phyloP scores from a whole-genome alignment of 2,888 invertebrate species.

The Eremobia ochroleuca region DNA sequence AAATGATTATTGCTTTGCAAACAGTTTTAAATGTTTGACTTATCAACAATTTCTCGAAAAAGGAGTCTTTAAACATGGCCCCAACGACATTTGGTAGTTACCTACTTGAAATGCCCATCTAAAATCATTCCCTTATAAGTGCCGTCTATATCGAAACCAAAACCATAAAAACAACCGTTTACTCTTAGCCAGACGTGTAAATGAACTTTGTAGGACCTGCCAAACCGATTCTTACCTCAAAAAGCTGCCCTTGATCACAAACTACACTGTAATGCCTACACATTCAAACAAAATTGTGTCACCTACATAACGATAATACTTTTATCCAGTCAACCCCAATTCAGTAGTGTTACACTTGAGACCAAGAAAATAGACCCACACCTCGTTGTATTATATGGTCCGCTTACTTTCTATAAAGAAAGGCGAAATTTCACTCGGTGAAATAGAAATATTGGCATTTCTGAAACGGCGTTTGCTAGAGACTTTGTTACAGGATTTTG shows the following conservation, averaged over 20 bases:
- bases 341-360: slow-evolving; percentile 52
- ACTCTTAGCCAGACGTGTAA: background rate
- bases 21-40: background rate
- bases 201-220: background rate
- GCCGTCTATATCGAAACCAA: background rate
- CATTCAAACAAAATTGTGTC: slow-evolving; percentile 49
- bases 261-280: slow-evolving; percentile 33
- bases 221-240: background rate
- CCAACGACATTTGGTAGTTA: background rate
- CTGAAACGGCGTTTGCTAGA: background rate
- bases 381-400: slow-evolving; percentile 36
- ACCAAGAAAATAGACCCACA: slow-evolving; percentile 36
- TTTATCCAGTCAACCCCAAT: slow-evolving; percentile 60
- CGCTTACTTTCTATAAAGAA: slow-evolving; percentile 26
- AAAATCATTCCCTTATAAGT: background rate
- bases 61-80: too few relatives aligned
- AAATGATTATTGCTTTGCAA: background rate
- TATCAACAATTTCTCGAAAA: background rate
- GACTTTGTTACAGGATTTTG: background rate
- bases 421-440: slow-evolving; percentile 3
- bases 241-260: slow-evolving; percentile 15
- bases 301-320: slow-evolving; percentile 45
- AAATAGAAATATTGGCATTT: slow-evolving; percentile 44
- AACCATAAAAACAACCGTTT: background rate
- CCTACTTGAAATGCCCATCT: background rate